These are phyloP conservation scores for Heliconius aoede DNA, from an alignment of 2,888 invertebrate genomes.

Conservation along the genomic window DNA sequence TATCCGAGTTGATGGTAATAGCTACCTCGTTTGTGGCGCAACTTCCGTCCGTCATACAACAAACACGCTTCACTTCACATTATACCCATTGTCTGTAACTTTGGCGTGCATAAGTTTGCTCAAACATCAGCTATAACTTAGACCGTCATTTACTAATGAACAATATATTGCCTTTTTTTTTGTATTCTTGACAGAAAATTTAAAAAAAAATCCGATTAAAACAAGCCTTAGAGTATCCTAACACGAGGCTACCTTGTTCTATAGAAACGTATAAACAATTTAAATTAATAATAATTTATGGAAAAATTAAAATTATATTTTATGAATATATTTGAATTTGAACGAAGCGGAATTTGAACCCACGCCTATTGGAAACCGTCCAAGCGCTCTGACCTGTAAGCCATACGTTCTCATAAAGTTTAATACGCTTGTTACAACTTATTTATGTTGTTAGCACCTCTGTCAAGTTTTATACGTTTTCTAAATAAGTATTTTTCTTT, in stretches of 20 bases:
- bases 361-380: too few species aligned
- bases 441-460: too few species aligned
- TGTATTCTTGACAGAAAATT: neutral
- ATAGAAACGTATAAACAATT: too few species aligned
- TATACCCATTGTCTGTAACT: neutral
- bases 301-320: too few species aligned
- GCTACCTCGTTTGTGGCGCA: slow-evolving; percentile 25
- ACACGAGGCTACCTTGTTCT: neutral
- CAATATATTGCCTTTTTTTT: neutral
- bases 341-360: too few species aligned
- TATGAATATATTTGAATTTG: too few species aligned
- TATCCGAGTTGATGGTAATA: slow-evolving; percentile 23
- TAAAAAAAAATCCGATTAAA: neutral
- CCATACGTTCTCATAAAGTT: too few species aligned
- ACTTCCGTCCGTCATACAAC: slow-evolving; percentile 20
- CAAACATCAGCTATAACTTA: neutral
- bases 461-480: too few species aligned
- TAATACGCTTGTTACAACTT: too few species aligned
- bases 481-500: too few species aligned
- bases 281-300: too few species aligned
- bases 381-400: too few species aligned
- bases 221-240: neutral
- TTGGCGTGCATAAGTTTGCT: neutral
- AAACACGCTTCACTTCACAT: slow-evolving; percentile 7
- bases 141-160: neutral